Evolutionary conservation across 2,888 invertebrate species (phyloP), one percentile per base, ranked within the genome.

Genomic region (Gonocerus acuteangulatus): DNA sequence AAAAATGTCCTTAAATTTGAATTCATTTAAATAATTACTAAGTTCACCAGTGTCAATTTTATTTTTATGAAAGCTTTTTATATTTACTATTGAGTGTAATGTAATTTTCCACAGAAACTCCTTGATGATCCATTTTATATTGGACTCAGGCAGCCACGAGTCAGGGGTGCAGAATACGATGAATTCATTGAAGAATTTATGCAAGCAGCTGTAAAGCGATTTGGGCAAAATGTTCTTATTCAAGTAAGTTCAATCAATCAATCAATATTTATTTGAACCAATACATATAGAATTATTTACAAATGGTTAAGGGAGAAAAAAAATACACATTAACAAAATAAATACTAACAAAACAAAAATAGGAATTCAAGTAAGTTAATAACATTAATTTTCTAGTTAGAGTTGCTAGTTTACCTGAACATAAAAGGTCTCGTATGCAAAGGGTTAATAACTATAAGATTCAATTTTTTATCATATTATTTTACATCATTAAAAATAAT

Each of bases 131-230:
- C 95, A 0, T 79, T 94, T 52, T 99, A 99, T 79, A 90, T 96
- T 72, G 99, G 99, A 0, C 79, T 95, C 65, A 82, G 86, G 21
- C 91, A 96, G 70, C 82, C 81, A 67, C 85, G 99, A 63, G 82
- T 89, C 6, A 84, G 84, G 13, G 99, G 97, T 2, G 72, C 77
- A 0, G 81, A 82, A 62, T 99, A 99, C 75, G 95, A 97, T 74
- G 89, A 88, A 36, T 88, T 99, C 70, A 73, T 99, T 44, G 95
- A 99, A 9, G 97, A 99, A 78, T 99, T 99, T 76, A 97, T 99
- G 97, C 74, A 81, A 60, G 93, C 95, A 0, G 88, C 86, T 19
- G 90, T 95, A 1, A 80, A 80, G 57, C 83, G 91, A 67, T 93
- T 82, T 74, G 92, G 92, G 0, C 88, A 87, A 76, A 91, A 87